These are phyloP conservation scores for Alcis repandata DNA, from an alignment of 2,888 invertebrate genomes.

Conservation along the genomic window DNA sequence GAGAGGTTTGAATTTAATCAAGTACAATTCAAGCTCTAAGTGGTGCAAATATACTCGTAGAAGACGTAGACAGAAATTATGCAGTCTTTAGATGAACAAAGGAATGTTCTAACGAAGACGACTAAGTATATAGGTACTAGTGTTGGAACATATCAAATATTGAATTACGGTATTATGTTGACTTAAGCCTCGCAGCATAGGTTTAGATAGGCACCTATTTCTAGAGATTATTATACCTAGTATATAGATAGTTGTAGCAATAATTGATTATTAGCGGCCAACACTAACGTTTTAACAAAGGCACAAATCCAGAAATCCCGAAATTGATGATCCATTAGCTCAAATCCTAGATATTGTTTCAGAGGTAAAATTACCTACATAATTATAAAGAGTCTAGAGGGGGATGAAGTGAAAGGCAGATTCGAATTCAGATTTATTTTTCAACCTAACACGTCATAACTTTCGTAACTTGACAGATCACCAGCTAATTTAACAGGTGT, in stretches of 20 bases:
- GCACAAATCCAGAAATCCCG: too few species aligned
- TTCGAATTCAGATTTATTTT: conserved; percentile 80
- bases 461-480: conserved; percentile 82
- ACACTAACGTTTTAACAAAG: too few species aligned
- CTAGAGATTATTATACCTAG: too few species aligned
- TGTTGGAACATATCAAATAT: conserved; percentile 4
- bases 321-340: too few species aligned
- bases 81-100: conserved; percentile 19
- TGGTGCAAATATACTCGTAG: conserved; percentile 7
- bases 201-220: too few species aligned
- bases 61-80: conserved; percentile 17
- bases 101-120: conserved; percentile 15
- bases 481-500: conserved; percentile 84
- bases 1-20: conserved; percentile 14
- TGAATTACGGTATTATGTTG: background rate
- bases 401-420: conserved; percentile 65
- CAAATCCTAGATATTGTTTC: too few species aligned
- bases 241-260: too few species aligned
- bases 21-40: conserved; percentile 11
- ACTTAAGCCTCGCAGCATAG: too few species aligned
- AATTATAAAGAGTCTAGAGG: too few species aligned
- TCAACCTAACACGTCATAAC: conserved; percentile 85
- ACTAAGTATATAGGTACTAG: background rate
- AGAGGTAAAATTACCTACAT: too few species aligned
- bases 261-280: too few species aligned